Evolutionary conservation across 1,140 invertebrate species (phyloP).

Genomic region (Polyergus mexicanus): DNA sequence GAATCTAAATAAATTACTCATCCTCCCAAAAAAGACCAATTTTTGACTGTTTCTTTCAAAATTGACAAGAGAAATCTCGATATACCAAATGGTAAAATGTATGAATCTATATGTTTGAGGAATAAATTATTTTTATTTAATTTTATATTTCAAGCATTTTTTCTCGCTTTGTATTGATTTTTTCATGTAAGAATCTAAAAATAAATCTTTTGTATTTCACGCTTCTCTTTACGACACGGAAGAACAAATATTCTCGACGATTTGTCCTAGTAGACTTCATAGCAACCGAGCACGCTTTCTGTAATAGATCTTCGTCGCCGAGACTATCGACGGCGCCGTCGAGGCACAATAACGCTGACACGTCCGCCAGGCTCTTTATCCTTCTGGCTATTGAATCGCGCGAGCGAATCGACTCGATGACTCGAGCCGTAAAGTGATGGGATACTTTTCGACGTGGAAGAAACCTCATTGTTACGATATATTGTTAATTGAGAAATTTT

Average conservation of each 20-base stretch:
- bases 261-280: constrained; percentile 25
- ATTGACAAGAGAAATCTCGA: not conserved
- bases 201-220: constrained; percentile 28
- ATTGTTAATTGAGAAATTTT: constrained; percentile 7
- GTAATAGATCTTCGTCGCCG: constrained; percentile 57
- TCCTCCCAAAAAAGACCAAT: not conserved
- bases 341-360: constrained; percentile 51
- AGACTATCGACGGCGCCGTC: constrained; percentile 17
- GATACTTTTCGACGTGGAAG: constrained; percentile 20
- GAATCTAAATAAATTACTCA: not conserved
- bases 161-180: not conserved
- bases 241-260: constrained; percentile 40
- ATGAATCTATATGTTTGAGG: not conserved
- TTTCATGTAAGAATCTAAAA: constrained; percentile 24
- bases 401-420: constrained; percentile 6
- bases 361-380: constrained; percentile 28
- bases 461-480: not conserved
- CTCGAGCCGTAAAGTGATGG: constrained; percentile 8
- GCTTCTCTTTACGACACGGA: not conserved
- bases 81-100: too few relatives aligned
- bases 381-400: constrained; percentile 33
- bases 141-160: not conserved
- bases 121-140: constrained; percentile 6
- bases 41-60: not conserved
- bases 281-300: constrained; percentile 29